Evolutionary conservation across 2,797 vertebrate genomes (phyloP).

Genomic region (Leuciscus waleckii): DNA sequence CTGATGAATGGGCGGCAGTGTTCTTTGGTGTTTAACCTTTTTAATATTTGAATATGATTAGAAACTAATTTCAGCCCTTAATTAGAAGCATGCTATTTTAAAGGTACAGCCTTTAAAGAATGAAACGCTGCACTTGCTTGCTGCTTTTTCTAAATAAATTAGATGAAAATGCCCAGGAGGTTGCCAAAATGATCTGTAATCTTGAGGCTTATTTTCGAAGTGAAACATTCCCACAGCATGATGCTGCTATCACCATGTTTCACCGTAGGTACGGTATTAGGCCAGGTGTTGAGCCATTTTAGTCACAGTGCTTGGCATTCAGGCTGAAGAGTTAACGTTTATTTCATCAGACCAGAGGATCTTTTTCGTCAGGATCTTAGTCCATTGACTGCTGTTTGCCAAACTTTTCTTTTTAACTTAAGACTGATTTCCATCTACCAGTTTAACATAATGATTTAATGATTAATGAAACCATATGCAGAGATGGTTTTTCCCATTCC

Average conservation of each 20-base stretch:
- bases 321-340: background rate
- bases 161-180: background rate
- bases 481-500: background rate
- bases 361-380: background rate
- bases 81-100: conserved; percentile 1
- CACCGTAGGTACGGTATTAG: conserved; percentile 7
- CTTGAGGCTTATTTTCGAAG: conserved; percentile 2
- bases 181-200: conserved; percentile 25
- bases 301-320: conserved; percentile 17
- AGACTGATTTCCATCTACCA: background rate
- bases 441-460: background rate
- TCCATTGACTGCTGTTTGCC: background rate
- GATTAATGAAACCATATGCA: conserved; percentile 22
- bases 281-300: conserved; percentile 22
- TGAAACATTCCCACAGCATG: conserved; percentile 13
- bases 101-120: conserved; percentile 2
- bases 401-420: background rate
- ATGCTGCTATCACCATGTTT: conserved; percentile 19
- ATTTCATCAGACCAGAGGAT: background rate
- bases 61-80: conserved; percentile 32
- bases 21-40: conserved; percentile 35
- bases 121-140: background rate
- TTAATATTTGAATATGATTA: conserved; percentile 40
- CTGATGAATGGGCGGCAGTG: conserved; percentile 1
- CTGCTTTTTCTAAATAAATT: background rate